Base-by-base conservation (phyloP, 1,140 invertebrate species). In the Agraylea sexmaculata region DNA sequence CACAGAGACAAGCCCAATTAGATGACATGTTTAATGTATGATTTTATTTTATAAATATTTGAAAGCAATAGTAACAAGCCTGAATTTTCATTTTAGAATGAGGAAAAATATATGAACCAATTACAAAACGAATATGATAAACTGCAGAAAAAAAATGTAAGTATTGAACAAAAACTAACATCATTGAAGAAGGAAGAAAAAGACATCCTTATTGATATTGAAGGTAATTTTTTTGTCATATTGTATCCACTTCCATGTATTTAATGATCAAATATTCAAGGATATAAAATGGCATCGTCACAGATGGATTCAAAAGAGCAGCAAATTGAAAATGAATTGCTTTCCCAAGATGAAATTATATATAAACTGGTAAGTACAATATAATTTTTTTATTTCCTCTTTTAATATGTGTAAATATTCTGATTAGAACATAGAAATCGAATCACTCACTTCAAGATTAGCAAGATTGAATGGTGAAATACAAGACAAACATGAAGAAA, bases 21-120 rank as follows among this genome's bases (percentile, higher is more conserved):
- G 59, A 68, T 45, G 56, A 62, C 4, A 64, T 68, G 50, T 40
- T 68, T 15, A 61, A 60, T 43, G 64, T 66, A 53, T 59, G 58
- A n/a, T n/a, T n/a, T 40, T 15, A 34, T 16, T n/a, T 32, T 12
- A 12, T 32, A 10, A 32, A 15, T 7, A 7, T 10, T 32, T 32
- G 13, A 32, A 12, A 32, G 13, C 31, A 7, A 32, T 32, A 7
- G 23, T n/a, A 25, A 25, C n/a, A 25, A n/a, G 10, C n/a, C 21
- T 16, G 25, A 29, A 37, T 10, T 27, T 17, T 20, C 12, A 30
- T 40, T 23, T 23, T 43, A 68, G 65, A 64, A 62, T 21, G 65
- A 68, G 40, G 62, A 68, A 40, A 56, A 57, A 2, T 68, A 59
- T 42, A 57, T 62, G 11, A 56, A 43, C 12, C 56, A 60, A 29